Evolutionary conservation across 2,888 invertebrate species (phyloP).

Genomic region (Microctonus aethiopoides): DNA sequence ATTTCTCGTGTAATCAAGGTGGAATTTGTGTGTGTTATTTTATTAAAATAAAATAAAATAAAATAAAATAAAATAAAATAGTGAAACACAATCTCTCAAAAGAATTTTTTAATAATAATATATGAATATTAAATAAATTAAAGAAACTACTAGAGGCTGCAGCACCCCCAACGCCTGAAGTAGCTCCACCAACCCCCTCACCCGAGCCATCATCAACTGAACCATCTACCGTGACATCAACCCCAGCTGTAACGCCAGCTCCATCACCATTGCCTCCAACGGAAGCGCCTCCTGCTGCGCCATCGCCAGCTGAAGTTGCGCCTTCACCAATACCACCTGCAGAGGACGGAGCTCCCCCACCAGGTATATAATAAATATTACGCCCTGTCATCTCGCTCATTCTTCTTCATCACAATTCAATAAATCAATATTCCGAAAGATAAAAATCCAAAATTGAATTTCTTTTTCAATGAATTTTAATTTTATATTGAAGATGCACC

Average conservation of each 20-base stretch:
- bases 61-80: background rate
- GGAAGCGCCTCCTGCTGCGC: conserved; percentile 41
- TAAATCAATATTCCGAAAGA: no score
- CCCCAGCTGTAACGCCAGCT: conserved; percentile 32
- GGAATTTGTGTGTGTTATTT: background rate
- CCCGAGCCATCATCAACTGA: conserved; percentile 50
- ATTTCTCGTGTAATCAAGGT: background rate
- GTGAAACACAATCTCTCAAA: background rate
- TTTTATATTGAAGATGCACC: no score
- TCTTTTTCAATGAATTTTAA: no score
- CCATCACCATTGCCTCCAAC: conserved; percentile 53
- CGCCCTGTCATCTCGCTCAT: conserved; percentile 47
- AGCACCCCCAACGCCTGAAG: conserved; percentile 40
- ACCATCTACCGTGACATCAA: conserved; percentile 43
- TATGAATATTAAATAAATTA: background rate
- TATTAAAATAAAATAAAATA: background rate
- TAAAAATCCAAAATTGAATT: no score
- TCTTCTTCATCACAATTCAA: conserved; percentile 47
- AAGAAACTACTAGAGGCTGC: conserved; percentile 20
- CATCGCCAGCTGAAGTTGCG: conserved; percentile 26
- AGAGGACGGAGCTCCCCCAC: conserved; percentile 33
- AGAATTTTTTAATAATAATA: background rate
- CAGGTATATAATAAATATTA: conserved; percentile 30
- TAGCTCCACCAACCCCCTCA: conserved; percentile 46
- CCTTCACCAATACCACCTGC: conserved; percentile 47